A percentile compares a stretch with the other conserved stretches of the same genome.
phyloP scores from a whole-genome alignment of 2,113 vertebrate genomes.

The Uria lomvia region DNA sequence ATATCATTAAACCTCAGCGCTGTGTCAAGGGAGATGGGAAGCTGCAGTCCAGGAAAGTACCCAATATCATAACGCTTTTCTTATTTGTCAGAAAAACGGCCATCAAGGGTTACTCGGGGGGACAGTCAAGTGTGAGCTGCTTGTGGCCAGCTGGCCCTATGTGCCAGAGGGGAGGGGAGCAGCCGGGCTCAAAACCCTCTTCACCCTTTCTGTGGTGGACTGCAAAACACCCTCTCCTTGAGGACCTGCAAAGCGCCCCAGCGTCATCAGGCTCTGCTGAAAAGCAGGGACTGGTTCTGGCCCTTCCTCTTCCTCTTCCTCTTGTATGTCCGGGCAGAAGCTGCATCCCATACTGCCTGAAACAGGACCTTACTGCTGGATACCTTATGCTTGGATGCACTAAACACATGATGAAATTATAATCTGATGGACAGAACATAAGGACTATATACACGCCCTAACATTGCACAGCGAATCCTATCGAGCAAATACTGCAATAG shows the following conservation, averaged over 20 bases:
- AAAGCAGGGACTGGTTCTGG: not conserved
- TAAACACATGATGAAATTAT: not conserved
- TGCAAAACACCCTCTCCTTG: not conserved
- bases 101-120: not conserved
- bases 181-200: not conserved
- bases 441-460: not conserved
- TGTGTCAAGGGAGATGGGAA: not conserved
- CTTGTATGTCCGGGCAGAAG: not conserved
- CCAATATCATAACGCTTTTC: not conserved
- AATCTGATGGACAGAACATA: not conserved
- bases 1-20: not conserved
- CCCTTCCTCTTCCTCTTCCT: not conserved
- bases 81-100: not conserved
- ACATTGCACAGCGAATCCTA: not conserved
- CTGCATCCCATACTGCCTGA: not conserved
- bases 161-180: not conserved
- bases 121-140: not conserved
- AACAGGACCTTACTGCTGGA: not conserved
- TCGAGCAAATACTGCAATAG: not conserved
- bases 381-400: not conserved
- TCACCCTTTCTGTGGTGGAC: not conserved
- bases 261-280: not conserved
- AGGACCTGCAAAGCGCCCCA: rapidly evolving
- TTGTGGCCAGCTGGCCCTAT: not conserved
- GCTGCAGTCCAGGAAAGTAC: not conserved